Conservation (phyloP, 2,113 vertebrate species). For the Aegithalos caudatus region DNA sequence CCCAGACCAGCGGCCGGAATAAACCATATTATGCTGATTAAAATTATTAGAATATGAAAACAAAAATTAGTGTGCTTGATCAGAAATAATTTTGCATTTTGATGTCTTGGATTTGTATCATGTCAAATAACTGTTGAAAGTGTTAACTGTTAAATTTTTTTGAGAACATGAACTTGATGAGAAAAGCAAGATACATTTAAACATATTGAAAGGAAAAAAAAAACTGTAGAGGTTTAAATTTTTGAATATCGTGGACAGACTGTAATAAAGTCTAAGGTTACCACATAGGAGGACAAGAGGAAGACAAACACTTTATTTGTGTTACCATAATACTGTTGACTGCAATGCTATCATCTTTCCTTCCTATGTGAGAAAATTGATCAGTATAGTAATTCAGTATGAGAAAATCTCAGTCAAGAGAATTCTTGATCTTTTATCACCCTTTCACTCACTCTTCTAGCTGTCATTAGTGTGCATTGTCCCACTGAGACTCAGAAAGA, state of each 20-base stretch:
- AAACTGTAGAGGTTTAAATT: neutral
- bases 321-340: neutral
- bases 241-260: neutral
- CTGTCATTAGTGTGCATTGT: neutral
- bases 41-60: neutral
- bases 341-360: neutral
- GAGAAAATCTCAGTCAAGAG: neutral
- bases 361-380: neutral
- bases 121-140: neutral
- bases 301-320: neutral
- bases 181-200: neutral
- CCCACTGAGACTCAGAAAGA: neutral
- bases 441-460: neutral
- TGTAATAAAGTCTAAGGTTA: neutral
- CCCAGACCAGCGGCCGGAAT: no score
- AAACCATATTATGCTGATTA: fast-evolving
- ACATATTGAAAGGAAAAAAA: neutral
- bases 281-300: neutral
- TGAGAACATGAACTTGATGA: neutral
- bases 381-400: neutral
- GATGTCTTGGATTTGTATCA: neutral
- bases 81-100: neutral
- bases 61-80: neutral
- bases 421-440: neutral
- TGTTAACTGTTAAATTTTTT: neutral